Conservation (phyloP, 2,113 vertebrate species). For the Ptilorrhoa leucosticta region DNA sequence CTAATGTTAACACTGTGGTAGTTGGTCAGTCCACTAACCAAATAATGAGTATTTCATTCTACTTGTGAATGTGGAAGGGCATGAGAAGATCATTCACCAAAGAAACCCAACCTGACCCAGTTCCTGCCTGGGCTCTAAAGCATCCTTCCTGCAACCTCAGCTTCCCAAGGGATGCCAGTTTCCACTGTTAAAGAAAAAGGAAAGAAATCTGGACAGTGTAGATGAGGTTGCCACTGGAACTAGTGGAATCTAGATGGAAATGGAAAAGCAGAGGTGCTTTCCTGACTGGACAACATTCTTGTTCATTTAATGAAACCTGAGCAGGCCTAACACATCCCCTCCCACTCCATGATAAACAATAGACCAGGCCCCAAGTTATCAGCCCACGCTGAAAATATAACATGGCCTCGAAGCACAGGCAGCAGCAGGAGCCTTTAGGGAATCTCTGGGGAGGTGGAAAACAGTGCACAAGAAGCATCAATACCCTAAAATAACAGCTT, state of each 20-base stretch:
- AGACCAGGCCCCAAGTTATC: slow-evolving; percentile 20
- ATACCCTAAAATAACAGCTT: slow-evolving; percentile 40
- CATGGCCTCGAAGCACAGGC: background rate
- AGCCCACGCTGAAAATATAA: background rate
- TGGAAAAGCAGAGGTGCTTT: background rate
- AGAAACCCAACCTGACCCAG: background rate
- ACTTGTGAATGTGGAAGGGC: background rate
- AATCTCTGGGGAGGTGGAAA: slow-evolving; percentile 1
- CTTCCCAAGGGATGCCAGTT: background rate
- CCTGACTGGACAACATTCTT: background rate
- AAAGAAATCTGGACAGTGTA: background rate
- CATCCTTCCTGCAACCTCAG: background rate
- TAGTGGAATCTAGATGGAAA: background rate
- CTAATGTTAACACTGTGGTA: background rate
- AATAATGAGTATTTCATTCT: background rate
- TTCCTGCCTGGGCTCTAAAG: background rate
- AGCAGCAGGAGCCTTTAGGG: background rate
- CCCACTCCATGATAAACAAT: background rate
- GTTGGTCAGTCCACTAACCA: background rate
- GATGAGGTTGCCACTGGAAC: background rate
- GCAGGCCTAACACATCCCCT: background rate
- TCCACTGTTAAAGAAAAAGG: background rate
- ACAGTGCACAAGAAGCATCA: background rate
- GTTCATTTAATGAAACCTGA: background rate
- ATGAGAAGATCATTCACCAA: background rate